Conservation (phyloP, 2,888 invertebrate species). For the Thymelicus sylvestris region DNA sequence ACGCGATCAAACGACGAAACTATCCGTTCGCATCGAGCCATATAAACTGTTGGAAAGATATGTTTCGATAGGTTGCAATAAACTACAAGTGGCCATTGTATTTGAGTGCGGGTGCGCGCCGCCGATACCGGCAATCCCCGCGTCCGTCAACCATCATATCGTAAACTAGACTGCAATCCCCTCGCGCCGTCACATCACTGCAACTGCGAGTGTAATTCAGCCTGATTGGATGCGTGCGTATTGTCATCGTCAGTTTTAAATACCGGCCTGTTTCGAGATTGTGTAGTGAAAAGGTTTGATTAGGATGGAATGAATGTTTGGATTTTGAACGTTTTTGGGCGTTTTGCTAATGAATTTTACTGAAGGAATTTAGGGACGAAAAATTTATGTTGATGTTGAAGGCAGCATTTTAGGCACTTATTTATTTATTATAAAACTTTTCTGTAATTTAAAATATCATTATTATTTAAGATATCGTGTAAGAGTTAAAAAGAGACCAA, state of each 20-base stretch:
- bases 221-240: constrained; percentile 26
- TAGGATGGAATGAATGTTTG: not conserved
- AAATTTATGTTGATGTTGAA: no score
- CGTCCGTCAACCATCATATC: constrained; percentile 46
- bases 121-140: constrained; percentile 42
- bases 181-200: constrained; percentile 21
- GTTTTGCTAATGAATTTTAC: no score
- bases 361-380: no score
- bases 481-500: no score
- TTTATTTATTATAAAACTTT: no score
- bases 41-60: not conserved
- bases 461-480: no score
- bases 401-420: no score
- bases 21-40: no score
- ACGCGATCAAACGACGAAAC: no score
- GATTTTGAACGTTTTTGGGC: not conserved
- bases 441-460: no score
- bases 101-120: constrained; percentile 39
- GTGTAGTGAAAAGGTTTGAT: not conserved
- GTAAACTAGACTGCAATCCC: constrained; percentile 43
- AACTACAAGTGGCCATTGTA: constrained; percentile 44
- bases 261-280: not conserved
- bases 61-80: constrained; percentile 37
- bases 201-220: constrained; percentile 18
- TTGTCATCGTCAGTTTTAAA: constrained; percentile 21